Conservation (phyloP, 2,888 invertebrate species). For the Ochropacha duplaris region DNA sequence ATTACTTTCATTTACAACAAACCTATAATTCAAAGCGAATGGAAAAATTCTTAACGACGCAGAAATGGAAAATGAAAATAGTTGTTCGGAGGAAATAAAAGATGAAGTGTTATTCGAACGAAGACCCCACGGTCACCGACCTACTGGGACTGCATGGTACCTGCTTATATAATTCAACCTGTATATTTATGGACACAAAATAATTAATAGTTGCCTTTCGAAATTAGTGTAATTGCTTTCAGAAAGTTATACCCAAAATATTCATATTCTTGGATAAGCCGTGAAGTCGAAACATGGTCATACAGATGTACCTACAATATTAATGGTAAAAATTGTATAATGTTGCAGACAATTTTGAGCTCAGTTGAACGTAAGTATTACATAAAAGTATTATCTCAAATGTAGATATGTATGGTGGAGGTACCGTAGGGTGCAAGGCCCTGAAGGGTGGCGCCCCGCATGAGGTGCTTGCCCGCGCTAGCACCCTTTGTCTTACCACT, state of each 20-base stretch:
- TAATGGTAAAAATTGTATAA: constrained; percentile 31
- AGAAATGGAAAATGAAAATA: constrained; percentile 45
- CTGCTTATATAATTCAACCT: neutral
- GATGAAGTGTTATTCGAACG: constrained; percentile 24
- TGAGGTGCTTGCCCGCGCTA: constrained; percentile 61
- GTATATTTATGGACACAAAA: neutral
- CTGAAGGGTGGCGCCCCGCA: constrained; percentile 57
- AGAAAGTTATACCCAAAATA: neutral
- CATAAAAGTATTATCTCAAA: constrained; percentile 65
- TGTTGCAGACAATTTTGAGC: constrained; percentile 50
- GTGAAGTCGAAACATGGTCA: neutral
- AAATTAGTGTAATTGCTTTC: neutral
- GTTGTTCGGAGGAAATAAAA: constrained; percentile 34
- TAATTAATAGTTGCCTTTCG: neutral
- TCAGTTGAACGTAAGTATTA: constrained; percentile 44
- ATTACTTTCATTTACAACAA: no score
- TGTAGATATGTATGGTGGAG: constrained; percentile 38
- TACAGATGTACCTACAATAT: neutral
- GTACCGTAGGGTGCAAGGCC: constrained; percentile 54
- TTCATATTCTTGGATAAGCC: neutral
- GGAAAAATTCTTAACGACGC: constrained; percentile 43
- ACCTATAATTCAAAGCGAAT: constrained; percentile 35
- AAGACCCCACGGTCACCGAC: constrained; percentile 29
- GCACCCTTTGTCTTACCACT: constrained; percentile 59
- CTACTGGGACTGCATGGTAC: constrained; percentile 11